Base-by-base conservation (phyloP, 2,888 invertebrate genomes). In the Lepidocyrtoides sp. region DNA sequence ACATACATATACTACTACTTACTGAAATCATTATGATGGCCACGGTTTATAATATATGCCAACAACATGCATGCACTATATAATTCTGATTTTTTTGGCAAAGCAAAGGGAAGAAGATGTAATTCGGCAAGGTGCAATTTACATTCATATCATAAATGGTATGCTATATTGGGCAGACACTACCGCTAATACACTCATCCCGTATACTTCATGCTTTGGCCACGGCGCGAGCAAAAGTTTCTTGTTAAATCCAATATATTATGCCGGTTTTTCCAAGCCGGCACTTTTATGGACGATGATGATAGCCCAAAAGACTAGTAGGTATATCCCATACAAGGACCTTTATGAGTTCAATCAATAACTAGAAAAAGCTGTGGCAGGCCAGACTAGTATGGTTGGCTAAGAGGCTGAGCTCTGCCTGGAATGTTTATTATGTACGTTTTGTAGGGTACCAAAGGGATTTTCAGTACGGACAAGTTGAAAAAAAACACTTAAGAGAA, bases 301-400 rank as follows among this genome's bases (percentile, higher is more conserved):
- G 48, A 36, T 48, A 29, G 26, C 17, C 26, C 20, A 14, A 72
- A 44, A 72, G 57, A 2, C 60, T 63, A 51, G 51, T 26, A 44
- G n/a, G n/a, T n/a, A 48, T n/a, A 75, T 2, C n/a, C 29, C 26
- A 44, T 14, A 4, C 26, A 10, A 75, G 48, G n/a, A 29, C 48
- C 75, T 48, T 72, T 72, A 72, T 85, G 77, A 60, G 86, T 48
- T 86, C 77, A 86, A 86, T 86, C 86, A 86, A 86, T 86, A 86
- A 77, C 44, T 41, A 44, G 17, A 86, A n/a, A n/a, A 60, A 41
- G 77, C 23, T 17, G 29, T 29, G 48, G 44, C 75, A 2, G 63
- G 63, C 63, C 26, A 20, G 51, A 32, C 23, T 75, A 20, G 14
- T 51, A 14, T 72, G 12, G n/a, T 0, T 72, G 23, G 75, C 48